Conservation (phyloP, 2,113 vertebrate genomes). For the Madoqua kirkii region DNA sequence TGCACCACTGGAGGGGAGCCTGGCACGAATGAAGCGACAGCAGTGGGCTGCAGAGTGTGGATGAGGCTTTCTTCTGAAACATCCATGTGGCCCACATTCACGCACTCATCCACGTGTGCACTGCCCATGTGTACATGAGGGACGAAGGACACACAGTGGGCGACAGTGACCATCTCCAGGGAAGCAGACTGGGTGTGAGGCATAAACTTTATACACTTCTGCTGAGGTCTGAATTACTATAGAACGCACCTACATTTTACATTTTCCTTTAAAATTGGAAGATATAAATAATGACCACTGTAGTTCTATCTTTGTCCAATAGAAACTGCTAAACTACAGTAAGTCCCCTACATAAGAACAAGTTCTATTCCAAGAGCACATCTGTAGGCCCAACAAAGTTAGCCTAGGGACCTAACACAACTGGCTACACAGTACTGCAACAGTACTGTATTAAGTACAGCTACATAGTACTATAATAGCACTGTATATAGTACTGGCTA, state of each 20-base stretch:
- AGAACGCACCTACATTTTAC: background rate
- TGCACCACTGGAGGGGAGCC: background rate
- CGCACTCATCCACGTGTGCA: accelerated
- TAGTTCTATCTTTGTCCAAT: background rate
- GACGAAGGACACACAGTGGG: accelerated
- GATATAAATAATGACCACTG: background rate
- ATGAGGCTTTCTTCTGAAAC: background rate
- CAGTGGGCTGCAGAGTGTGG: too few species aligned
- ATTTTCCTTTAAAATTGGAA: background rate
- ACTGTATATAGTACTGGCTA: background rate
- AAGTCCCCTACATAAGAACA: background rate
- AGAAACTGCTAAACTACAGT: background rate
- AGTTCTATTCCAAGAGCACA: background rate
- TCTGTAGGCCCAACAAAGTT: background rate
- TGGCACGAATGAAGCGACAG: background rate
- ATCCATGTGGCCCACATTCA: too few species aligned
- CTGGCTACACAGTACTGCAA: background rate
- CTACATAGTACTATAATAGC: background rate
- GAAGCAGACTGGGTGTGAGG: background rate
- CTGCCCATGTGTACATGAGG: accelerated
- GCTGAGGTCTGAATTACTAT: background rate
- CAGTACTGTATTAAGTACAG: background rate
- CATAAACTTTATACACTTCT: background rate
- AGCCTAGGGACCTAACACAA: background rate
- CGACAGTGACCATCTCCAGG: background rate